phyloP scores from a whole-genome alignment of 1,140 invertebrate species.

The Copidosoma floridanum region DNA sequence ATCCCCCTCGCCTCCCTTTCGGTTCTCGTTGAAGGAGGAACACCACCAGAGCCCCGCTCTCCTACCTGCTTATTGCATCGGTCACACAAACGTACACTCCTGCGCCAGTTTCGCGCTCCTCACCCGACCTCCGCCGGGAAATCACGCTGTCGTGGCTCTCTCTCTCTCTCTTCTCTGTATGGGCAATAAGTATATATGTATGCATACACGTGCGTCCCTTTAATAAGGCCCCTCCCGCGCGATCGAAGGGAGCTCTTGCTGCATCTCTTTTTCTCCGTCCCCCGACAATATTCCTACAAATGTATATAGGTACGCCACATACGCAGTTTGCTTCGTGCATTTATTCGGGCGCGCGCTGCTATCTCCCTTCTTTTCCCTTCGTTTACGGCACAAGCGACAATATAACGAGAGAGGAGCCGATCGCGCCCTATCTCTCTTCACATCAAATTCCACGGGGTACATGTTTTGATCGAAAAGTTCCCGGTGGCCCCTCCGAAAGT shows the following conservation, averaged over 20 bases:
- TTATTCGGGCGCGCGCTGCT: background rate
- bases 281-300: background rate
- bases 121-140: conserved; percentile 14
- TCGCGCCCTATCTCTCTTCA: background rate
- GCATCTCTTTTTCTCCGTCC: background rate
- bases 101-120: too few relatives aligned
- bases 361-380: too few relatives aligned
- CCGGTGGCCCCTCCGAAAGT: background rate
- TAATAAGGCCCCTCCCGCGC: too few relatives aligned
- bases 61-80: too few relatives aligned
- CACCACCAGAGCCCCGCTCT: too few relatives aligned
- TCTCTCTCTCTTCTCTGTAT: background rate
- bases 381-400: too few relatives aligned
- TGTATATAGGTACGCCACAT: background rate
- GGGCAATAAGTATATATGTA: background rate
- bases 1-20: too few relatives aligned
- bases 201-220: too few relatives aligned
- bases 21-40: too few relatives aligned
- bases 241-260: too few relatives aligned
- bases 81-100: too few relatives aligned
- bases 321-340: background rate
- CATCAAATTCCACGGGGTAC: conserved; percentile 2
- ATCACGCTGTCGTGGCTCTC: background rate
- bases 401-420: background rate
- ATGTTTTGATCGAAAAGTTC: conserved; percentile 5